phyloP scores from a whole-genome alignment of 2,113 vertebrate genomes.

The Manacus vitellinus region DNA sequence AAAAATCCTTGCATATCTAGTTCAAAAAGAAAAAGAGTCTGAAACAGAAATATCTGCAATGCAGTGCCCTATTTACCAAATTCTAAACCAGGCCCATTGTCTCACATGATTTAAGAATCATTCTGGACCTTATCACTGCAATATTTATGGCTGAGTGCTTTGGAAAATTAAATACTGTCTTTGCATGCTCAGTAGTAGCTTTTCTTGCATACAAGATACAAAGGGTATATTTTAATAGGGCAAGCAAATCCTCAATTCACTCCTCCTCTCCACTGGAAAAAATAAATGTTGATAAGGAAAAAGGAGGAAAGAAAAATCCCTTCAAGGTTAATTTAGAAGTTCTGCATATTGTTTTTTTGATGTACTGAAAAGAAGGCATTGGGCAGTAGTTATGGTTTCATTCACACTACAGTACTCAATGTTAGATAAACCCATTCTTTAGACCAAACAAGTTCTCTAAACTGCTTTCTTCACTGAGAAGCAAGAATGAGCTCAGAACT shows the following conservation, averaged over 20 bases:
- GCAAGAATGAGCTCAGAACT: background rate
- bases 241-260: background rate
- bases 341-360: background rate
- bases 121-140: background rate
- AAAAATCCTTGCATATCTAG: background rate
- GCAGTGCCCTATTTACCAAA: constrained; percentile 46
- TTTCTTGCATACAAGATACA: background rate
- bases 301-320: background rate
- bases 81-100: constrained; percentile 8
- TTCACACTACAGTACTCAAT: background rate
- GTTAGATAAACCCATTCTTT: background rate
- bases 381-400: background rate
- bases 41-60: constrained; percentile 28
- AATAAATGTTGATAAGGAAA: background rate
- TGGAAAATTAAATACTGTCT: constrained; percentile 28
- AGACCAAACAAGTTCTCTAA: background rate
- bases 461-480: background rate
- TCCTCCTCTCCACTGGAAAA: background rate
- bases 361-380: background rate
- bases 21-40: background rate
- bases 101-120: constrained; percentile 27
- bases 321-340: background rate
- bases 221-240: background rate
- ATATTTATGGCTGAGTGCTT: constrained; percentile 20
- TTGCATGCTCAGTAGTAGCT: background rate